Evolutionary conservation across 2,113 vertebrate genomes (phyloP).

Genomic region (Penelope pileata): DNA sequence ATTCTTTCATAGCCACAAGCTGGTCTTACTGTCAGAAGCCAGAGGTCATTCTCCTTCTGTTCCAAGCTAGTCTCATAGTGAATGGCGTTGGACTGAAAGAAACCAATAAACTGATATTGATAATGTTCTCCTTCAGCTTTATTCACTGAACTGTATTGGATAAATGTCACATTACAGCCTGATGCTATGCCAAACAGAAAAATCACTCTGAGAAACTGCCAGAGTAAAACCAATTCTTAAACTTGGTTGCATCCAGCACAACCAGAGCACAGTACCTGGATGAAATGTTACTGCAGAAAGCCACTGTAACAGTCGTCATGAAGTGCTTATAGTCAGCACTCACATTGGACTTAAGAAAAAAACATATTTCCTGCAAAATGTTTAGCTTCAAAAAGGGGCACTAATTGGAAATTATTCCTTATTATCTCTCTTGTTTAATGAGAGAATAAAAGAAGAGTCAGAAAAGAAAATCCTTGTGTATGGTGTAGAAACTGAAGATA

Average conservation of each 20-base stretch:
- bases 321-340: background rate
- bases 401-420: background rate
- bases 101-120: background rate
- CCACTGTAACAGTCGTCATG: background rate
- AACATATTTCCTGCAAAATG: background rate
- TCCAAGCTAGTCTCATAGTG: background rate
- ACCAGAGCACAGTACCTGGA: background rate
- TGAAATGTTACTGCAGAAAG: background rate
- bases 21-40: background rate
- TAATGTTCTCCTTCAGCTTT: background rate
- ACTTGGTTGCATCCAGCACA: background rate
- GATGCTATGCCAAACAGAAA: fast-evolving
- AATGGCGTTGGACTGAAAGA: background rate
- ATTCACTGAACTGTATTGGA: background rate
- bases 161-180: background rate
- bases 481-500: background rate
- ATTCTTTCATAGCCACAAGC: background rate
- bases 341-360: background rate
- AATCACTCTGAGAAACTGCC: background rate
- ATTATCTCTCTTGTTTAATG: background rate
- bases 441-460: background rate
- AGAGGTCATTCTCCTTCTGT: background rate
- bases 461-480: background rate
- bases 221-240: background rate
- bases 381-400: background rate